phyloP scores from a whole-genome alignment of 1,140 invertebrate species.

The Nilaparvata lugens region DNA sequence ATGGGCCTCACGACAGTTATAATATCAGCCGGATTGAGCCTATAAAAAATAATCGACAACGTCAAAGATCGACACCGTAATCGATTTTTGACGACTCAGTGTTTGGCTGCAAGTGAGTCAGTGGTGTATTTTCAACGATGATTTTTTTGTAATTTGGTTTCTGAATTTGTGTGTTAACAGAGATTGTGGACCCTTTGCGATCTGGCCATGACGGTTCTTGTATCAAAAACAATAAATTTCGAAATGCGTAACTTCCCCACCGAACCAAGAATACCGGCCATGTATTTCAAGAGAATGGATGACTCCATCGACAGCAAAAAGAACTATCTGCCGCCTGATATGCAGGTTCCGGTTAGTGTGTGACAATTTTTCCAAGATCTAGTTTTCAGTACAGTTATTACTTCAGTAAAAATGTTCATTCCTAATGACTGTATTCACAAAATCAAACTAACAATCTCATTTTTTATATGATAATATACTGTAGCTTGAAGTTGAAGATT shows the following conservation, averaged over 20 bases:
- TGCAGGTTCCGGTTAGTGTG: constrained; percentile 15
- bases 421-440: background rate
- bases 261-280: constrained; percentile 72
- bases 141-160: too few species aligned
- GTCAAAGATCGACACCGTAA: background rate
- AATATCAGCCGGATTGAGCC: too few species aligned
- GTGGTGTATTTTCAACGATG: too few species aligned
- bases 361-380: background rate
- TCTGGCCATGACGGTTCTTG: constrained; percentile 79
- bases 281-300: constrained; percentile 69
- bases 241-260: constrained; percentile 81
- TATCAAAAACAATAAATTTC: constrained; percentile 76
- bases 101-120: background rate
- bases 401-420: background rate
- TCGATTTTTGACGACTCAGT: background rate
- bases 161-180: constrained; percentile 37
- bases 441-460: background rate
- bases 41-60: too few species aligned
- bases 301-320: constrained; percentile 55
- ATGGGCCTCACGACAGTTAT: too few species aligned
- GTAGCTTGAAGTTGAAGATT: background rate
- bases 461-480: background rate
- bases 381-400: background rate
- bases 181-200: constrained; percentile 96
- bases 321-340: constrained; percentile 45